Evolutionary conservation across 2,113 vertebrate species (phyloP).

Genomic region (Anser cygnoides): DNA sequence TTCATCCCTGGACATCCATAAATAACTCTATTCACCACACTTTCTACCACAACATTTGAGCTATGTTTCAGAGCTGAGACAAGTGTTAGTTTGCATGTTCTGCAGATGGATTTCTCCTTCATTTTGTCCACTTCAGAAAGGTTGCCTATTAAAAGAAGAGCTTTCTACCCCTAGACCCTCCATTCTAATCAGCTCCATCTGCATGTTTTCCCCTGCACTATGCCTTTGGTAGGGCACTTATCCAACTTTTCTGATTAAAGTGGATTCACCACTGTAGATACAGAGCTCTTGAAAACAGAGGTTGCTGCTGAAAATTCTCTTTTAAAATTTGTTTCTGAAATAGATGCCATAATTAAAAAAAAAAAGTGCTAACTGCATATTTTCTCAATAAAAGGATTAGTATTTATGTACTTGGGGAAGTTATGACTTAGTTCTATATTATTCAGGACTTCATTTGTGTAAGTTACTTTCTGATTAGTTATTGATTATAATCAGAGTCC

Average conservation of each 20-base stretch:
- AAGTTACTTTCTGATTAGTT: constrained; percentile 58
- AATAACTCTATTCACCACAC: constrained; percentile 49
- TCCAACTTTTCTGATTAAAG: constrained; percentile 33
- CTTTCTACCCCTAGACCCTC: background rate
- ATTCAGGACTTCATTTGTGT: constrained; percentile 45
- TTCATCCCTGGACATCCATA: constrained; percentile 56
- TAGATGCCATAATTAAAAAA: background rate
- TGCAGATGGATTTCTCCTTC: constrained; percentile 61
- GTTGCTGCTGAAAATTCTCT: constrained; percentile 18
- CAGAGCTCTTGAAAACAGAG: background rate
- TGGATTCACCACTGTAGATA: background rate
- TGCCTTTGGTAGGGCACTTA: background rate
- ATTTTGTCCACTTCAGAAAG: constrained; percentile 57
- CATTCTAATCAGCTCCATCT: constrained; percentile 42
- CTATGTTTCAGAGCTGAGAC: constrained; percentile 51
- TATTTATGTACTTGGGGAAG: constrained; percentile 34
- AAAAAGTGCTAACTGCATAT: constrained; percentile 24
- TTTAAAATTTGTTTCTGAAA: constrained; percentile 25
- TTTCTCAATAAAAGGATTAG: constrained; percentile 20
- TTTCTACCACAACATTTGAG: constrained; percentile 8
- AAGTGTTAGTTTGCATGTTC: constrained; percentile 62
- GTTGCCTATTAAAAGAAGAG: constrained; percentile 27
- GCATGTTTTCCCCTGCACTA: background rate
- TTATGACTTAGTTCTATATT: constrained; percentile 55
- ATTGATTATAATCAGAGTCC: constrained; percentile 60